These are phyloP conservation scores for Phodopus roborovskii DNA, from an alignment of 2,113 vertebrate species.

Conservation along the genomic window DNA sequence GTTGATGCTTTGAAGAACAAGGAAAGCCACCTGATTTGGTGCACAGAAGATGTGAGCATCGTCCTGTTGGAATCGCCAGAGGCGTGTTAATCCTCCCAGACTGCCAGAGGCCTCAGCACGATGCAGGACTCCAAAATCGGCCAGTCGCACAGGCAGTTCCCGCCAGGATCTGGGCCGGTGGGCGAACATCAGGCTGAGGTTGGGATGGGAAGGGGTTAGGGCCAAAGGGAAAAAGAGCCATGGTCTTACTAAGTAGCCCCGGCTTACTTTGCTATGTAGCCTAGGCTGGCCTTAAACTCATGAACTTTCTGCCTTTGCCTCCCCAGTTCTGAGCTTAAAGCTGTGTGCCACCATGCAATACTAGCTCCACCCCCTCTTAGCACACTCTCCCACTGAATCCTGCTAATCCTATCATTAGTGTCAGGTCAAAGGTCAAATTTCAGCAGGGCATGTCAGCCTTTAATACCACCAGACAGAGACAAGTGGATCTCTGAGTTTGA, in stretches of 20 bases:
- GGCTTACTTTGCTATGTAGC: neutral
- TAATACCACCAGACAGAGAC: neutral
- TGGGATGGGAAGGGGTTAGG: neutral
- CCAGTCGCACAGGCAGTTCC: conserved; percentile 94
- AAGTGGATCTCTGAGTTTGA: neutral
- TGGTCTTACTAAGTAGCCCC: neutral
- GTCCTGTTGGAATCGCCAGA: conserved; percentile 94
- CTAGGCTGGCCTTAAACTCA: neutral
- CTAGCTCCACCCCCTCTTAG: neutral
- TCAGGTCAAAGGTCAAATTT: neutral
- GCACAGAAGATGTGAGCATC: conserved; percentile 96
- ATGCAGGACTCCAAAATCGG: conserved; percentile 95
- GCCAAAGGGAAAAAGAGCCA: neutral
- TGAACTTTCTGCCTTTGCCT: neutral
- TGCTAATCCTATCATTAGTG: neutral
- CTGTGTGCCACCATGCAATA: neutral
- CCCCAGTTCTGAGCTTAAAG: neutral
- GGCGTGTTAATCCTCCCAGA: conserved; percentile 91
- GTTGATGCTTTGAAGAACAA: neutral
- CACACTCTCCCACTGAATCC: neutral
- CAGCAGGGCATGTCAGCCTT: neutral
- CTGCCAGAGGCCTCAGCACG: conserved; percentile 92
- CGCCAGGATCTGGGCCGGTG: conserved; percentile 95
- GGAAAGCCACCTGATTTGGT: conserved; percentile 89
- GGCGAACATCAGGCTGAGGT: conserved; percentile 92